Evolutionary conservation across 2,888 invertebrate genomes (phyloP), one percentile per base, ranked within the genome.

Genomic region (Anorthoa munda): DNA sequence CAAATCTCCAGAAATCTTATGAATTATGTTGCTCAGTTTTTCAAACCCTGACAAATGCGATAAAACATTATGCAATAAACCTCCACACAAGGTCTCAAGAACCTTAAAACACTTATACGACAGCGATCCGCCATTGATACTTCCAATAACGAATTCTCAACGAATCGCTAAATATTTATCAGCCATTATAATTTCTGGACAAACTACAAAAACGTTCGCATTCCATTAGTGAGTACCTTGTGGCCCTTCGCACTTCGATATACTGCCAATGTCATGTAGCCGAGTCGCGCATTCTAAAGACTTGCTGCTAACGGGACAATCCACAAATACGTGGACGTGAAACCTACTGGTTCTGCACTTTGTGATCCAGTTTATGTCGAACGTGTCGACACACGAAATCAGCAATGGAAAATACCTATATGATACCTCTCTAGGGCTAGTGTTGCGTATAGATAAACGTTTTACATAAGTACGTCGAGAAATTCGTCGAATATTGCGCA

Each of bases 231-330:
- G 75, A 46, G 39, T 39, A 39, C 39, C 53, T 69, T 46, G 71
- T 68, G 63, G 69, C 79, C 84, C 53, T 39, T 23, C 63, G 26
- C 50, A 50, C 48, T 31, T 55, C 55, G 56, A 39, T 83, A 77
- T 80, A 84, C 87, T 75, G 86, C 87, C 85, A 86, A 86, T 87
- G 86, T 86, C 74, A 83, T 83, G 84, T 77, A 46, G 75, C 66
- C 77, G 72, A 75, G 79, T 82, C 69, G 85, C 83, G 79, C 85
- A 79, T 79, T 82, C 84, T 84, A 82, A 84, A 81, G 12, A 81
- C 71, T 67, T 46, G 65, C 46, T 55, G 11, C 61, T 86, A 86
- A 86, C 86, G 86, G 86, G 73, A 86, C 81, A 68, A 58, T 66
- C 72, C 26, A 72, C 74, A 66, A 73, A 76, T 58, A 68, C 61